Evolutionary conservation across 1,140 invertebrate species (phyloP).

Genomic region (Meloidogyne exigua): DNA sequence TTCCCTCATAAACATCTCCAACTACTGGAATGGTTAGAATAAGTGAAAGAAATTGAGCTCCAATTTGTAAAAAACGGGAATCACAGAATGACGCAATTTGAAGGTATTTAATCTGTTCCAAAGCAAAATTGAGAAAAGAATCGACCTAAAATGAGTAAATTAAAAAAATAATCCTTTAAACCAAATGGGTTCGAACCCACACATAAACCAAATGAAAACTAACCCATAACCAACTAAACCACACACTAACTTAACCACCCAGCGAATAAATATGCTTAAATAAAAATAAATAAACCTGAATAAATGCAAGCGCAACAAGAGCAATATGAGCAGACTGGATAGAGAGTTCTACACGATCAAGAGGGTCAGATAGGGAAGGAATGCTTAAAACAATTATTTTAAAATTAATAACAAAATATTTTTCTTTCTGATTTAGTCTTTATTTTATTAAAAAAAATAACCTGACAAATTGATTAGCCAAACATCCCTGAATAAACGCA

Average conservation of each 20-base stretch:
- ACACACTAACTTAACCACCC: neutral
- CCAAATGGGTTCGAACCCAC: too few relatives aligned
- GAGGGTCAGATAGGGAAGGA: conserved; percentile 79
- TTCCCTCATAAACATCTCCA: neutral
- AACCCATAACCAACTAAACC: neutral
- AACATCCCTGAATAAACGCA: conserved; percentile 73
- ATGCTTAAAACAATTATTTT: conserved; percentile 70
- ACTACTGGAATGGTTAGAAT: neutral
- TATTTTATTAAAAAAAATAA: neutral
- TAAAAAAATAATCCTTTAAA: neutral
- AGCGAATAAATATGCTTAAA: neutral
- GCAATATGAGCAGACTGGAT: conserved; percentile 83
- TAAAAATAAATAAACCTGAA: conserved; percentile 31
- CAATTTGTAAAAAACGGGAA: neutral
- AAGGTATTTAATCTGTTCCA: neutral
- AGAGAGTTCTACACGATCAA: conserved; percentile 79
- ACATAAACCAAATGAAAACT: neutral
- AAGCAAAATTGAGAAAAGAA: neutral
- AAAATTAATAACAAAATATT: too few relatives aligned
- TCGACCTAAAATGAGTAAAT: neutral
- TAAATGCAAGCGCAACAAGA: conserved; percentile 67
- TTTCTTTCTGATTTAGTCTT: neutral
- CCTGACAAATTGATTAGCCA: conserved; percentile 83
- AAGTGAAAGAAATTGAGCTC: neutral
- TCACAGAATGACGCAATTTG: neutral